Evolutionary conservation across 2,113 vertebrate genomes (phyloP), one percentile per base, ranked within the genome.

Genomic region (Nothobranchius furzeri): DNA sequence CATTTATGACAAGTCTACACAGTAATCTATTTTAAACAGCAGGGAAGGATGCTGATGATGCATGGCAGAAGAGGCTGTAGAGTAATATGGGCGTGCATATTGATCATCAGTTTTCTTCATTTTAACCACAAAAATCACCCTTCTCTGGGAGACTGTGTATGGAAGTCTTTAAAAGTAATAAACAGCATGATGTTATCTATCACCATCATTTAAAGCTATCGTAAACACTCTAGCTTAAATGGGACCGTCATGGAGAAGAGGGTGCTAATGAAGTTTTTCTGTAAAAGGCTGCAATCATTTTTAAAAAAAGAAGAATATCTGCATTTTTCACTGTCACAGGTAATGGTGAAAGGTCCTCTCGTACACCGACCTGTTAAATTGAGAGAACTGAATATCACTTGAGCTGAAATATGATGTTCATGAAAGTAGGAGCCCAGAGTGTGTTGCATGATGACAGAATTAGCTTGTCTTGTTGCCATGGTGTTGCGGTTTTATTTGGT

Each of bases 21-120:
- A 57, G 80, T 85, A 85, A 88, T 86, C 86, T 79, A 73, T 88
- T 89, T 87, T 85, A 79, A 85, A 85, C 84, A 83, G 77, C 81
- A 47, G 68, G 71, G 62, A 72, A 48, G 74, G 83, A 88, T 79
- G 74, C 83, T 84, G 88, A 85, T 89, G 86, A 85, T 84, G 83
- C 82, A 78, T 75, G 86, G 75, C 87, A 85, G 75, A 74, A 55
- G 78, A 79, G 70, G 57, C 49, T 68, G 55, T 72, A 78, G 51
- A 65, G 64, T 81, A 56, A 64, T 70, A 72, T 70, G 68, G 66
- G 57, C 48, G 51, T 74, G 76, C 65, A 61, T 86, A 88, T 89
- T 81, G 87, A 86, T 81, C 85, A 87, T 89, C 87, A 76, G 82
- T 75, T 71, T 73, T 75, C 43, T 71, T 76, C 61, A 80, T 89